Evolutionary conservation across 2,888 invertebrate species (phyloP), one percentile per base, ranked within the genome.

Genomic region (Aleiodes leptofemur): DNA sequence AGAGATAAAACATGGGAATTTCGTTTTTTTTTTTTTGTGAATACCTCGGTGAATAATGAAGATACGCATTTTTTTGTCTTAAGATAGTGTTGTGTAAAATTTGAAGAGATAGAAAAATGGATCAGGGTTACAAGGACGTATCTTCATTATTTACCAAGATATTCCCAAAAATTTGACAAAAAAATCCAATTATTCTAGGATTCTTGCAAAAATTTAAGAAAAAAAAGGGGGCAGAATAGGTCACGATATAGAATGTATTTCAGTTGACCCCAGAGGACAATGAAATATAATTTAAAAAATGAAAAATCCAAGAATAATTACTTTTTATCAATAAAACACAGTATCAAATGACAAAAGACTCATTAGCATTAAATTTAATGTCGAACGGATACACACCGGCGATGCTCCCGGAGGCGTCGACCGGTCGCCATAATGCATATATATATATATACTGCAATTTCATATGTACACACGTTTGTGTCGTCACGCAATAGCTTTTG

Each of bases 301-400:
- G 23, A 23, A 23, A 23, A 23, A 23, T 23, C 23, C 23, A 23
- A 23, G 23, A 23, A 23, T 23, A 34, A 34, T 6, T 34, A 34
- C 6, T 6, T 56, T 13, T 51, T 51, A 51, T n/a, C n/a, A 43
- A 43, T 43, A 11, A 43, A 43, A 43, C 7, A 3, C 9, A 43
- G 11, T 43, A 43, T 43, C 69, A 53, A 59, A 59, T 50, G 13
- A 69, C 69, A 69, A 69, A 69, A 69, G 61, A 16, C 69, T 74
- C 48, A 78, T 78, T 77, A 78, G 69, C 77, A 77, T 78, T 6
- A 64, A 16, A 77, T 77, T 78, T 73, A 72, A 78, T 77, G 57
- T 73, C 72, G 71, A 75, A 75, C 73, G 69, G 61, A 74, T 69
- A 74, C 59, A 71, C 14, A 50, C 64, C 59, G 51, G 69, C 59